These are phyloP conservation scores for Sylvia borin DNA, from an alignment of 2,797 vertebrate genomes.

Conservation along the genomic window DNA sequence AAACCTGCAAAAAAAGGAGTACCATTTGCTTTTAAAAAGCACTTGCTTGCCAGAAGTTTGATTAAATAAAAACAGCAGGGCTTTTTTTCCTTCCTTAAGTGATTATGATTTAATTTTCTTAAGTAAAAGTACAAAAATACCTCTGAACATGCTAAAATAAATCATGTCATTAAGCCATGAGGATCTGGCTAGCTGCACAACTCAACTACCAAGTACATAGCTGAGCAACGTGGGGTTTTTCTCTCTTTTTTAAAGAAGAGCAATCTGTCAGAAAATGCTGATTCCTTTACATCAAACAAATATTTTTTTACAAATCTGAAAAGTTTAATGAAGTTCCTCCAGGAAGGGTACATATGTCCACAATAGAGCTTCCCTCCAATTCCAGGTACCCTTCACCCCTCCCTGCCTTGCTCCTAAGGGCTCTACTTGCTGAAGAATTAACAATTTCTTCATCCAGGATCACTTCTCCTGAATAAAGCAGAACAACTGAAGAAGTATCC, in stretches of 20 bases:
- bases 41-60: slow-evolving; percentile 38
- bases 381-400: neutral
- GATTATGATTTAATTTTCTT: slow-evolving; percentile 69
- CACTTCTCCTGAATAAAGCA: neutral
- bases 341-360: neutral
- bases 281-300: neutral
- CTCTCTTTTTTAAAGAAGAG: neutral
- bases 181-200: slow-evolving; percentile 24
- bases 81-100: slow-evolving; percentile 28
- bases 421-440: neutral
- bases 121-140: slow-evolving; percentile 66
- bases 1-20: neutral
- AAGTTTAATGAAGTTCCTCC: neutral
- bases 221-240: fast-evolving
- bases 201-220: neutral
- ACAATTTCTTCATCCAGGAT: neutral
- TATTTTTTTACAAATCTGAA: neutral
- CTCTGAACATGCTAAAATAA: slow-evolving; percentile 55
- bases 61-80: slow-evolving; percentile 59
- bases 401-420: neutral
- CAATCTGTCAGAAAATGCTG: neutral
- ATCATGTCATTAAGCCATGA: slow-evolving; percentile 51
- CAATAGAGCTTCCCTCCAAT: neutral
- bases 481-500: neutral
- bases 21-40: neutral